These are phyloP conservation scores for Malthinus seriepunctatus DNA, from an alignment of 2,888 invertebrate species.

Conservation along the genomic window DNA sequence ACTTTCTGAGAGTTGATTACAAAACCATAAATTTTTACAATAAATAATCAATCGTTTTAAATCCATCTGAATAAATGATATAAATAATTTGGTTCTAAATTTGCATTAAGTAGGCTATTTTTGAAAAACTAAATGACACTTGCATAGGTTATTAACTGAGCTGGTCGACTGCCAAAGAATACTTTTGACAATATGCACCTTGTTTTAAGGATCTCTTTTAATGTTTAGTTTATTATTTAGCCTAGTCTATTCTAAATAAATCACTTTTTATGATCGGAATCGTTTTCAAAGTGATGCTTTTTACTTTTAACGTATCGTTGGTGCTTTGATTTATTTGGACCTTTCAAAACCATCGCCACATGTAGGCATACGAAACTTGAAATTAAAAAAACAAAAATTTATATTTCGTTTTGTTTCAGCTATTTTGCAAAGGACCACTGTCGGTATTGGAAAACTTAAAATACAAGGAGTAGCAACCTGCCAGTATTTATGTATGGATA, in stretches of 20 bases:
- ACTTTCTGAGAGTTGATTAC: too few relatives aligned
- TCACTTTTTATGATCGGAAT: neutral
- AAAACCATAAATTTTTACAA: too few relatives aligned
- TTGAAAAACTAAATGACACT: constrained; percentile 25
- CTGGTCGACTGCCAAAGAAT: constrained; percentile 23
- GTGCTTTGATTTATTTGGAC: too few relatives aligned
- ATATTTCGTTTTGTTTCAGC: constrained; percentile 59
- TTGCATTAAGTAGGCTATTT: constrained; percentile 24
- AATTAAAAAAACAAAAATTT: neutral
- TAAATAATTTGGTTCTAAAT: constrained; percentile 16
- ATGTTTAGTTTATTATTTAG: neutral
- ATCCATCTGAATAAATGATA: constrained; percentile 2
- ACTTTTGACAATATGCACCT: constrained; percentile 24
- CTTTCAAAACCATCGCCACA: too few relatives aligned
- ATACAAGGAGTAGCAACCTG: constrained; percentile 87
- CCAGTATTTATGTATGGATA: constrained; percentile 87
- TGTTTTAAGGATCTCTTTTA: constrained; percentile 11
- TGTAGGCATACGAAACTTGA: neutral
- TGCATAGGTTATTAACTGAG: constrained; percentile 28
- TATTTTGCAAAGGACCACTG: constrained; percentile 70
- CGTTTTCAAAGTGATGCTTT: too few relatives aligned
- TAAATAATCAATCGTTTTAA: constrained; percentile 5
- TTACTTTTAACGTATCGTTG: too few relatives aligned
- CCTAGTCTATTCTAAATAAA: neutral
- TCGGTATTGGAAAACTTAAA: constrained; percentile 80